phyloP scores from a whole-genome alignment of 2,797 vertebrate genomes.

The Poeciliopsis turneri region DNA sequence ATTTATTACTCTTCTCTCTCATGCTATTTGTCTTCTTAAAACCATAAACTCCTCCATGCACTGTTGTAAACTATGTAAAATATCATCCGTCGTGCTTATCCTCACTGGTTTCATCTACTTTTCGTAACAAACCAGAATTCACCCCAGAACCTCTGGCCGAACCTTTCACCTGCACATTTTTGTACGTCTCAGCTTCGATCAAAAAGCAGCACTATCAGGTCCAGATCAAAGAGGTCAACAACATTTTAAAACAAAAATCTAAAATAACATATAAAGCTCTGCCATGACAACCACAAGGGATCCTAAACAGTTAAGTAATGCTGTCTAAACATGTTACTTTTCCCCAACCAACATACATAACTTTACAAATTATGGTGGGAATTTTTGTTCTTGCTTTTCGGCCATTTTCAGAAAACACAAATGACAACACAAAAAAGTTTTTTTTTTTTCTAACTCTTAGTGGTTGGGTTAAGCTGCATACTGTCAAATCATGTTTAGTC shows the following conservation, averaged over 20 bases:
- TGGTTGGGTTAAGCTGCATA: background rate
- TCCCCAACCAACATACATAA: background rate
- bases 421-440: background rate
- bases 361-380: background rate
- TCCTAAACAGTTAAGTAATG: too few relatives aligned
- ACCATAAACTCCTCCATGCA: background rate
- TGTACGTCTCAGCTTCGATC: too few relatives aligned
- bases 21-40: conserved; percentile 30
- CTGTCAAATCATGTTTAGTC: background rate
- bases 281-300: too few relatives aligned
- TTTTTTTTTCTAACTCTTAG: background rate
- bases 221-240: background rate
- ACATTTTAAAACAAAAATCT: background rate
- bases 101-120: conserved; percentile 34
- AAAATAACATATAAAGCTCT: too few relatives aligned
- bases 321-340: too few relatives aligned
- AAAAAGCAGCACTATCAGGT: background rate
- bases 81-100: conserved; percentile 23
- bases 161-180: conserved; percentile 6
- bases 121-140: conserved; percentile 14
- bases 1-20: conserved; percentile 51
- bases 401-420: background rate
- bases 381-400: background rate
- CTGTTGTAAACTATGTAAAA: conserved; percentile 3
- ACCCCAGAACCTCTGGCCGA: conserved; percentile 48